Evolutionary conservation across 2,888 invertebrate species (phyloP), one percentile per base, ranked within the genome.

Genomic region (Calameuta idolon): DNA sequence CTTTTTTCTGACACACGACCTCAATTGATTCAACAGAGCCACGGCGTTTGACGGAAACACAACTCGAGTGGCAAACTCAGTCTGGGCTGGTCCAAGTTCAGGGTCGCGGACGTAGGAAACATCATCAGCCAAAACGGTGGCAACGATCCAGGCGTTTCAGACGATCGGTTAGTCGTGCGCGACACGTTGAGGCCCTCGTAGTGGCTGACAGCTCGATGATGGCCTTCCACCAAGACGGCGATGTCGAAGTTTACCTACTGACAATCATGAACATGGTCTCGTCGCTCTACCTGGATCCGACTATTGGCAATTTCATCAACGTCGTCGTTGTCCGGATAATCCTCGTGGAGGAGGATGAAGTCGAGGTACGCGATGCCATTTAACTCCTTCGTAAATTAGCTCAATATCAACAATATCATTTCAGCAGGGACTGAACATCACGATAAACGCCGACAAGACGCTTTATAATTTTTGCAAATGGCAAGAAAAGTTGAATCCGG

Each of bases 201-300:
- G 98, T 98, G 76, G 97, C 97, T 69, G 98, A 98, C 92, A 94
- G 94, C 77, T 95, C 95, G 83, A 97, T 98, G 97, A 95, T 96
- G 84, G 95, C 96, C 76, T 97, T 97, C 90, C 97, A 98, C 92
- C 93, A 94, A 85, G 94, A 96, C 86, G 95, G 95, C 86, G 96
- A 96, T 89, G 94, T 97, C 83, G 96, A 97, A 90, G 96, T 95
- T 11, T 98, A 98, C 92, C 94, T 98, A 37, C 93, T 98, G 76
- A 97, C 97, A 76, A 96, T 98, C 83, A 97, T 98, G 97, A 98
- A 98, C 91, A 97, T 98, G 96, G 98, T 94, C 80, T 96, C 96
- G 11, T 94, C 95, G 3, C 92, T 97, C n/a, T 97, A 96, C 91
- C 95, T 95, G 92, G 97, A 97, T 87, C 97, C 97, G 9, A 96